These are phyloP conservation scores for Trichomalopsis sarcophagae DNA, from an alignment of 1,140 invertebrate species.

Conservation along the genomic window DNA sequence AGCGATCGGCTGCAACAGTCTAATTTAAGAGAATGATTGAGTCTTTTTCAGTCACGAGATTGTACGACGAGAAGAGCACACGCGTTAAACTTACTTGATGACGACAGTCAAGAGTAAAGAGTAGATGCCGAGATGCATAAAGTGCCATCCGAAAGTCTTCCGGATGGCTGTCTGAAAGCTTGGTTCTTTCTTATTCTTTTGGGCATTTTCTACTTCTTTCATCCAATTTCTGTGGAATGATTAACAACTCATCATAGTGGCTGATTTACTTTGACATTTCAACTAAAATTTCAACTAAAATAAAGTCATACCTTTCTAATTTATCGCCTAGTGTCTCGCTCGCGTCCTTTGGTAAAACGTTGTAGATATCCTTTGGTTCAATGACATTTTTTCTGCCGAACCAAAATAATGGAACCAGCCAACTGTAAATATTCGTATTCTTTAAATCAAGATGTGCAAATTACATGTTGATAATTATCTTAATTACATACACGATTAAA, in stretches of 20 bases:
- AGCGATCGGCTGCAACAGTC: constrained; percentile 67
- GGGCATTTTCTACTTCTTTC: constrained; percentile 71
- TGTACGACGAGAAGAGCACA: no score
- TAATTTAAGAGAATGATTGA: constrained; percentile 40
- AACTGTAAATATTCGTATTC: no score
- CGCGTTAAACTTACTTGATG: constrained; percentile 64
- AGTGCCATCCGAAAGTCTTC: constrained; percentile 65
- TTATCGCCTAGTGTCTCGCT: constrained; percentile 78
- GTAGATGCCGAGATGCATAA: constrained; percentile 13
- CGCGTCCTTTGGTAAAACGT: constrained; percentile 76
- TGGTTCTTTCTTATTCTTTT: constrained; percentile 64
- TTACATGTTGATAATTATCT: no score
- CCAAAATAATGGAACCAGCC: constrained; percentile 64
- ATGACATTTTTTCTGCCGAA: constrained; percentile 63
- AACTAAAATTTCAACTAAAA: no score
- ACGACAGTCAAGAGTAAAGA: background rate
- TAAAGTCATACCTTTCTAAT: no score
- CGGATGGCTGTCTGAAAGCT: constrained; percentile 65
- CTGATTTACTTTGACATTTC: no score
- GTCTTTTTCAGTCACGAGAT: no score
- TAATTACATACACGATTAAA: no score
- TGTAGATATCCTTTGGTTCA: constrained; percentile 67
- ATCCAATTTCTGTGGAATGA: constrained; percentile 61
- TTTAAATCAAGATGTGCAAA: no score
- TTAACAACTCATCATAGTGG: no score